Percentiles rank a stretch among this genome's conserved stretches.
Conservation (phyloP, 1,140 invertebrate genomes). For the Philopotamus ludificatus region DNA sequence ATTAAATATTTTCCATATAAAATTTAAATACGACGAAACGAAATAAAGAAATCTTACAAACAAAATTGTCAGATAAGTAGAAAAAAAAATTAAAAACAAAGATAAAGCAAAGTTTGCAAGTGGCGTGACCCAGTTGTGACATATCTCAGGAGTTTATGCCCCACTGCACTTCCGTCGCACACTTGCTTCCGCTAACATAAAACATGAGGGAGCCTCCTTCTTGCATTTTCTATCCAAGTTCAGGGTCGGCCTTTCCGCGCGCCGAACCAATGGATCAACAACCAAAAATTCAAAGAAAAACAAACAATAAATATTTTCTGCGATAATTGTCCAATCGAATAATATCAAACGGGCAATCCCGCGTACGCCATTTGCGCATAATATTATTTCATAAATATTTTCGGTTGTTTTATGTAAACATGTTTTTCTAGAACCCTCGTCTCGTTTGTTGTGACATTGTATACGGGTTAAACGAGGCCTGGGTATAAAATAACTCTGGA, state of each 20-base stretch:
- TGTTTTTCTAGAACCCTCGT: neutral
- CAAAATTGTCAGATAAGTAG: neutral
- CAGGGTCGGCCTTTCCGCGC: neutral
- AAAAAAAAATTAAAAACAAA: no score
- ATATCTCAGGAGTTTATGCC: conserved; percentile 21
- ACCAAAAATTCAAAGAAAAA: no score
- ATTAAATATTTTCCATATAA: no score
- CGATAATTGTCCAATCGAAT: no score
- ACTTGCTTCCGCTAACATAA: neutral
- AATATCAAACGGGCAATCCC: neutral
- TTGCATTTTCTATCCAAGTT: neutral
- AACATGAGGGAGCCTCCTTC: neutral
- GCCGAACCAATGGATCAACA: neutral
- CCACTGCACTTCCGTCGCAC: conserved; percentile 27
- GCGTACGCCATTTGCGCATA: neutral
- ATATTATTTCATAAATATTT: neutral
- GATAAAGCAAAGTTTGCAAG: neutral
- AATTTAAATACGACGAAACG: neutral
- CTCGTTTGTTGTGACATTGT: neutral
- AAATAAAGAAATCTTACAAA: neutral
- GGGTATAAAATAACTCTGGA: neutral
- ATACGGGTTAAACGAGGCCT: neutral
- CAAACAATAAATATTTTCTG: no score
- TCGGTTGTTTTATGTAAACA: neutral
- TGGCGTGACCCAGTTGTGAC: conserved; percentile 21